Evolutionary conservation across 1,140 invertebrate species (phyloP).

Genomic region (Drosophila tani): DNA sequence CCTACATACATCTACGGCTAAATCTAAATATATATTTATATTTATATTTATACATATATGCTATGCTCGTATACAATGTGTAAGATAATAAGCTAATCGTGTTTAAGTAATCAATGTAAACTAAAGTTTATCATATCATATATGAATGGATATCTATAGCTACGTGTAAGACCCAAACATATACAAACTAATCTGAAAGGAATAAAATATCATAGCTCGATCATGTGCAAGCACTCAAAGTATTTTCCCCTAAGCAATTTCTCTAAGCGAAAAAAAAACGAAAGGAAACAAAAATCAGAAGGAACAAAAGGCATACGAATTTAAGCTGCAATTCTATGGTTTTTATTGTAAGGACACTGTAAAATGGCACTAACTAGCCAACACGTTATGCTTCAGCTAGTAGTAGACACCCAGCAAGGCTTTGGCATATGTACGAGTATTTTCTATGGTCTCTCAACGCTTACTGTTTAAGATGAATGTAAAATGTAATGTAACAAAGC

Average conservation of each 20-base stretch:
- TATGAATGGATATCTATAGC: slow-evolving; percentile 62
- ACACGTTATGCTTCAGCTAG: slow-evolving; percentile 72
- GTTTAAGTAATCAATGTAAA: slow-evolving; percentile 61
- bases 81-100: slow-evolving; percentile 73
- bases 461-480: slow-evolving; percentile 65
- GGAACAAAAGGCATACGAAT: slow-evolving; percentile 71
- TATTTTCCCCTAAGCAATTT: slow-evolving; percentile 65
- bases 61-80: slow-evolving; percentile 76
- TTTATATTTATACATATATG: slow-evolving; percentile 38
- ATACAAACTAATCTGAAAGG: slow-evolving; percentile 54
- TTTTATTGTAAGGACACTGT: slow-evolving; percentile 53
- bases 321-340: slow-evolving; percentile 78
- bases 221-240: slow-evolving; percentile 60
- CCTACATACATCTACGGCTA: slow-evolving; percentile 38
- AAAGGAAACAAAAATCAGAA: background rate
- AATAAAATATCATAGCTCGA: slow-evolving; percentile 57
- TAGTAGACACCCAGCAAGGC: slow-evolving; percentile 66
- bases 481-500: slow-evolving; percentile 80
- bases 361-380: slow-evolving; percentile 54
- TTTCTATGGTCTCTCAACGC: slow-evolving; percentile 68
- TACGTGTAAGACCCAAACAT: slow-evolving; percentile 41
- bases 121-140: slow-evolving; percentile 74
- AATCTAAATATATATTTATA: slow-evolving; percentile 50
- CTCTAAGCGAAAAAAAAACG: slow-evolving; percentile 30
- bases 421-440: slow-evolving; percentile 62